Percentiles rank a stretch among this genome's conserved stretches.
Evolutionary conservation across 1,140 invertebrate genomes (phyloP).

Genomic region (Panagrolaimus sp.): DNA sequence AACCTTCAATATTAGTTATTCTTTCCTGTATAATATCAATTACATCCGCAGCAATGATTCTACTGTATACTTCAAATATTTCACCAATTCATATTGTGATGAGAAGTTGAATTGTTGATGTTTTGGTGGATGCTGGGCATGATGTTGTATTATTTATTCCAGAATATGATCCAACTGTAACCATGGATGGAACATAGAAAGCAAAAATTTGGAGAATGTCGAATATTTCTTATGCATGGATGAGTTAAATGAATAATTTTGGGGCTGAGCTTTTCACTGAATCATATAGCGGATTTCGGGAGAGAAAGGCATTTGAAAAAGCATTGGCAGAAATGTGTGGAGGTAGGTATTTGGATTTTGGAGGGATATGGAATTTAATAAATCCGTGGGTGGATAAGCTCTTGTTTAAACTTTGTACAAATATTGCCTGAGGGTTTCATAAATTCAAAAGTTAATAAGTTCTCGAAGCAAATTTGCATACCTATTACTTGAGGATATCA

Average conservation of each 20-base stretch:
- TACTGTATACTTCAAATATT: neutral
- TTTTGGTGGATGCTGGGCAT: neutral
- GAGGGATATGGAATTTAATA: too few species aligned
- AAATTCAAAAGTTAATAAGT: too few species aligned
- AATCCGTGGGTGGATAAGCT: too few species aligned
- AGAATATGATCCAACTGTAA: constrained; percentile 4
- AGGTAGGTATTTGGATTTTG: too few species aligned
- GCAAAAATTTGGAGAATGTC: constrained; percentile 6
- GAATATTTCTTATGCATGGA: neutral
- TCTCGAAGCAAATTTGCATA: too few species aligned
- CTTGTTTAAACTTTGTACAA: too few species aligned
- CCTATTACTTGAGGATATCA: too few species aligned
- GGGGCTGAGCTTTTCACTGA: neutral
- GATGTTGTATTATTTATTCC: constrained; percentile 1
- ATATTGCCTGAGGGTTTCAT: too few species aligned
- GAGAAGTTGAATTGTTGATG: constrained; percentile 4
- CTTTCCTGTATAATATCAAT: too few species aligned
- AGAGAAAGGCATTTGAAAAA: neutral
- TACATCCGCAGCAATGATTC: constrained; percentile 4
- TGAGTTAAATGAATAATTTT: neutral
- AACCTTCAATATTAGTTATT: too few species aligned
- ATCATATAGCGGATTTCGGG: neutral
- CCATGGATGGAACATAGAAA: constrained; percentile 1
- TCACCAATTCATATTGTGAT: constrained; percentile 3
- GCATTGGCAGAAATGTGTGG: neutral